Base-by-base conservation (phyloP, 2,113 vertebrate species). In the Potamarius usumacintae region DNA sequence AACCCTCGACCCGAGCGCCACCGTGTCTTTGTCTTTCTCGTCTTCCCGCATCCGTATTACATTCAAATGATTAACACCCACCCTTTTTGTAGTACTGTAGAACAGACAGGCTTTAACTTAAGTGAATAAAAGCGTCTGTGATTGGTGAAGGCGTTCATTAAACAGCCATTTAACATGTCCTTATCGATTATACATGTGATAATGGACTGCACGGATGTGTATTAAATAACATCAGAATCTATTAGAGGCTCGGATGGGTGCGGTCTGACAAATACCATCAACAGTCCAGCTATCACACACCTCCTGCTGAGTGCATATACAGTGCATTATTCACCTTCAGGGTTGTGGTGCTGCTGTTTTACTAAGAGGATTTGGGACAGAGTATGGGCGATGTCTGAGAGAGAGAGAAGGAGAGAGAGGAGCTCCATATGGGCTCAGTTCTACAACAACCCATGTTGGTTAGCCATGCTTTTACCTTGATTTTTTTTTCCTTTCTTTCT, bases 401-500 rank as follows among this genome's bases (percentile, higher is more conserved):
- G 77, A 89, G 86, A 89, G 79, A 85, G 82, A 58, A 20, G 69
- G 74, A 89, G 86, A 89, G 84, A 86, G 82, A 57, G 82, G 71
- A 82, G 63, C 83, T 89, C 90, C 89, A 18, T 20, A 60, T 90
- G 91, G 88, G 91, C 91, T 85, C 85, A 53, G 89, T 92, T 92
- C 25, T 34, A 55, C 69, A 85, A 71, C 48, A 34, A 4, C 34
- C 72, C 18, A 5, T 34, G 55, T 63, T 63, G 83, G 69, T 85
- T 63, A 63, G 78, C 8, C 18, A 81, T 20, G 78, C 78, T 34
- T 81, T 81, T 81, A 62, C 79, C 17, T 42, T 58, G 20, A 55
- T 57, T 34, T 79, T 58, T 62, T 50, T 69, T 69, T 63, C 20
- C 55, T 71, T 50, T 62, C 55, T 63, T 57, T 88, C 63, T 84